These are phyloP conservation scores for Agriopis leucophaearia DNA, from an alignment of 2,888 invertebrate species.

Conservation along the genomic window DNA sequence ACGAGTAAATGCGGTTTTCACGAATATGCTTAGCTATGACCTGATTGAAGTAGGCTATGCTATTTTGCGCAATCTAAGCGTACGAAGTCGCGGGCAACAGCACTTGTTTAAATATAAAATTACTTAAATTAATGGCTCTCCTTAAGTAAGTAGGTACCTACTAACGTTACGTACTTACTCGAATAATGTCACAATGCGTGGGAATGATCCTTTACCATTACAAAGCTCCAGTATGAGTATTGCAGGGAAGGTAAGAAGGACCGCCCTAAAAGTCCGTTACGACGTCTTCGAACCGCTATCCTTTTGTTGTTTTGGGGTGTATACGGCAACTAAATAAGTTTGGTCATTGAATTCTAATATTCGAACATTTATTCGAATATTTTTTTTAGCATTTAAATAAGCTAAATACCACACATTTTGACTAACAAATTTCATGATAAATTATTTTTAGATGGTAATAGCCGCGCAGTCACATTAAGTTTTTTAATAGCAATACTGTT, in stretches of 20 bases:
- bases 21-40: too few species aligned
- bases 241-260: slow-evolving; percentile 72
- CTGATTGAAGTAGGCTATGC: too few species aligned
- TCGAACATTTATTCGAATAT: too few species aligned
- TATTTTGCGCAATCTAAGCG: too few species aligned
- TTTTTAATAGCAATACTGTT: not conserved
- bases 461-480: not conserved
- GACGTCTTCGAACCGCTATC: slow-evolving; percentile 63
- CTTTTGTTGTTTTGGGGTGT: slow-evolving; percentile 69
- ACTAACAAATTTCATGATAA: not conserved
- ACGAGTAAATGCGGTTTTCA: too few species aligned
- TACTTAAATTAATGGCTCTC: not conserved
- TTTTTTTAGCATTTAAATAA: too few species aligned
- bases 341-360: slow-evolving; percentile 15
- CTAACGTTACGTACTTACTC: not conserved
- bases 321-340: slow-evolving; percentile 34
- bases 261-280: slow-evolving; percentile 77
- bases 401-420: not conserved
- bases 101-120: not conserved
- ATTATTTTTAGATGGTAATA: not conserved
- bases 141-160: too few species aligned
- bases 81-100: too few species aligned
- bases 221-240: slow-evolving; percentile 57
- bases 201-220: slow-evolving; percentile 67
- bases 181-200: slow-evolving; percentile 60